Conservation (phyloP, 2,888 invertebrate genomes). For the Drosophila atripex region DNA sequence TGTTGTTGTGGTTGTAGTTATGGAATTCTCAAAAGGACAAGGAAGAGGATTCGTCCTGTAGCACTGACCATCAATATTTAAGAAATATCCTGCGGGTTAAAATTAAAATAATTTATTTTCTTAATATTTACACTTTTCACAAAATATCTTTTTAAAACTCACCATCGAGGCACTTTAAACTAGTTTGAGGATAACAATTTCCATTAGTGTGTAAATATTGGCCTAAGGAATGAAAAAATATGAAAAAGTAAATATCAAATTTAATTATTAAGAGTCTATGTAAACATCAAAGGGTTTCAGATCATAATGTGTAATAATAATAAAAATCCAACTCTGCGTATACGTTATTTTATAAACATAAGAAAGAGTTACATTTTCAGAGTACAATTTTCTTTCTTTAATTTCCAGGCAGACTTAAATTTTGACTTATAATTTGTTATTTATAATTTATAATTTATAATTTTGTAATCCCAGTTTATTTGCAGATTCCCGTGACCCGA, state of each 20-base stretch:
- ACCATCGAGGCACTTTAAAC: constrained; percentile 7
- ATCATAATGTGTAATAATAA: too few species aligned
- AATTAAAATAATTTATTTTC: background rate
- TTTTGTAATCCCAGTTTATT: too few species aligned
- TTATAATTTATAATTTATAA: too few species aligned
- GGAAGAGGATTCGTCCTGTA: constrained; percentile 43
- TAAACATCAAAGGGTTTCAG: too few species aligned
- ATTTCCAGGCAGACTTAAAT: too few species aligned
- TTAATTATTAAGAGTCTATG: too few species aligned
- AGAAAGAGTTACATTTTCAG: too few species aligned
- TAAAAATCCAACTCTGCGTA: background rate
- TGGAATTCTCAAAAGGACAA: constrained; percentile 46
- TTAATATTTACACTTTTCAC: background rate
- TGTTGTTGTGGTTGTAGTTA: constrained; percentile 28
- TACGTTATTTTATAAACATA: background rate
- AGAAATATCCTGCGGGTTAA: constrained; percentile 44
- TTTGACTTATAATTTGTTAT: background rate
- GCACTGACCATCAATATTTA: constrained; percentile 55
- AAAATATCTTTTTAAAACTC: background rate
- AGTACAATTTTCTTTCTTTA: too few species aligned
- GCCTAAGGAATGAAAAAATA: background rate
- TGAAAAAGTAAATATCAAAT: background rate
- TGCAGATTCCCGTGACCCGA: too few species aligned
- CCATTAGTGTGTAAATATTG: constrained; percentile 13
- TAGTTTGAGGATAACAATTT: constrained; percentile 1